Evolutionary conservation across 2,888 invertebrate species (phyloP), one percentile per base, ranked within the genome.

Genomic region (Agrenia bidenticulata): DNA sequence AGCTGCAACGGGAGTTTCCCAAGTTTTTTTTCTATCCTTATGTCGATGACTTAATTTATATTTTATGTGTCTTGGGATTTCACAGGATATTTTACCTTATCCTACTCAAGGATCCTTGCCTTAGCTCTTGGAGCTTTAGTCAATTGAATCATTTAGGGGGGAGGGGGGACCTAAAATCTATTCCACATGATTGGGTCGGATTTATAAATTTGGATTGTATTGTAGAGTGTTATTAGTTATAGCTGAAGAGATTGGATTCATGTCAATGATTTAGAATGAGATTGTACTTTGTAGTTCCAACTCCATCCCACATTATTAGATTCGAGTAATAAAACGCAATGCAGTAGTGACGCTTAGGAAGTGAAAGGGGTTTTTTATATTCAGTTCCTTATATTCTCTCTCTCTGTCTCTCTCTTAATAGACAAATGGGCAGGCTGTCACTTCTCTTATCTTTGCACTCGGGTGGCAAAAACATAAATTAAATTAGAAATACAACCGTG

Each of bases 371-470:
- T 32, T 32, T 32, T 32, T 32, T 32, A 32, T 32, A 32, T 32
- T n/a, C n/a, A n/a, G n/a, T n/a, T n/a, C n/a, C n/a, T n/a, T n/a
- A n/a, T n/a, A n/a, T n/a, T n/a, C n/a, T n/a, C n/a, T n/a, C n/a
- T n/a, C n/a, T n/a, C n/a, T n/a, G n/a, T n/a, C n/a, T n/a, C 32
- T 11, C 11, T 32, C 11, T 4, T 32, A 32, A 32, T 45, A 45
- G 45, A 45, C 45, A 45, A 45, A 45, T 45, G 45, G 45, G n/a
- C 45, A 45, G n/a, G 9, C 45, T 45, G 45, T 45, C 45, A 45
- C 19, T 45, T 19, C 45, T n/a, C 19, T 45, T 17, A 17, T n/a
- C 19, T 45, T 45, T 32, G 32, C n/a, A 45, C 9, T 45, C 45
- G 45, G 45, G 45, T 45, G 45, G 45, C 45, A 45, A 45, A 45